These are phyloP conservation scores for Chymomyza fuscimana DNA, from an alignment of 2,888 invertebrate species.

Conservation along the genomic window DNA sequence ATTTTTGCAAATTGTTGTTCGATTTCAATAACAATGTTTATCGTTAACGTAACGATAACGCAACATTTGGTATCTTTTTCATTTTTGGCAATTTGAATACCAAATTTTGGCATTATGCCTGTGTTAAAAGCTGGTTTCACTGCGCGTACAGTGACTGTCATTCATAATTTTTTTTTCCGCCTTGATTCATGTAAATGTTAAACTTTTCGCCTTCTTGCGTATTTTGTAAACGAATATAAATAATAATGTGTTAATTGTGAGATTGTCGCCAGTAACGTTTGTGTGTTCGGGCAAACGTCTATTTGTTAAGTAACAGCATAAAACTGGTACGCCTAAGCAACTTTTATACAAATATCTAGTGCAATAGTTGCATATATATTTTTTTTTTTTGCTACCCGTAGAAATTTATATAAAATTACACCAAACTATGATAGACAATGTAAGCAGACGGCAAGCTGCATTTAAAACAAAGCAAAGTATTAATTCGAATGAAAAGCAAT, in stretches of 20 bases:
- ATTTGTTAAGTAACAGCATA: conserved; percentile 51
- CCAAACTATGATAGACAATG: neutral
- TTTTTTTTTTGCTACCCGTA: neutral
- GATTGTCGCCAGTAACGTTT: conserved; percentile 29
- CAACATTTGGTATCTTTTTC: too few species aligned
- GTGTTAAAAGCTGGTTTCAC: neutral
- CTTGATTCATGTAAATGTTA: conserved; percentile 40
- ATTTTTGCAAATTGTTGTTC: too few species aligned
- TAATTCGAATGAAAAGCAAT: neutral
- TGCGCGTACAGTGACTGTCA: conserved; percentile 48
- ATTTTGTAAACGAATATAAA: conserved; percentile 51
- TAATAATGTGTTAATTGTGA: conserved; percentile 51
- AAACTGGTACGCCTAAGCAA: conserved; percentile 46
- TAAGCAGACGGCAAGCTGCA: neutral
- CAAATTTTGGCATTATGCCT: neutral
- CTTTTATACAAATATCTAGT: neutral
- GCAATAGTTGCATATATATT: neutral
- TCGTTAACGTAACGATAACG: neutral
- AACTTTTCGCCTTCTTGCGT: conserved; percentile 50
- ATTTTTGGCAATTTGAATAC: neutral
- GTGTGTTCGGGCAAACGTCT: conserved; percentile 57
- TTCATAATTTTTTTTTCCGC: conserved; percentile 53
- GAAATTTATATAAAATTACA: neutral
- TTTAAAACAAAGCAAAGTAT: neutral
- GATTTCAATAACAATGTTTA: too few species aligned